A percentile compares a stretch with the other conserved stretches of the same genome.
phyloP scores from a whole-genome alignment of 2,797 vertebrate species.

The Hippopotamyrus pictus region DNA sequence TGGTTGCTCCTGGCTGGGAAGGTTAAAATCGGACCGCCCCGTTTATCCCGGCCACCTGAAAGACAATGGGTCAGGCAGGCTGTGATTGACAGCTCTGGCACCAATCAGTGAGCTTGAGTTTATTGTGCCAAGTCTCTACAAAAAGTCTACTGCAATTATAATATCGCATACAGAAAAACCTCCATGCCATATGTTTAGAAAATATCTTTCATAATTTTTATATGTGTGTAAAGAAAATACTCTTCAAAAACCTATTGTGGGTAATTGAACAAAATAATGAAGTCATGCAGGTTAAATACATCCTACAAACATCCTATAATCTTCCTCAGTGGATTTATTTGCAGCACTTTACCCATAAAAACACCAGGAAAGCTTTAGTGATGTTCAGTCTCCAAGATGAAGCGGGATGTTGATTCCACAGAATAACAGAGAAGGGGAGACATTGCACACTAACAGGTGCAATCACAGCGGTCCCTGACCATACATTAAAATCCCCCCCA shows the following conservation, averaged over 20 bases:
- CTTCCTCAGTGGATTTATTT: neutral
- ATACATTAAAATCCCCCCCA: neutral
- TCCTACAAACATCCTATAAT: neutral
- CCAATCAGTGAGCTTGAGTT: neutral
- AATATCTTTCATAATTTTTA: neutral
- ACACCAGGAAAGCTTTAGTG: neutral
- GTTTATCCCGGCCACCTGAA: slow-evolving; percentile 90
- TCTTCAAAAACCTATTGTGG: neutral
- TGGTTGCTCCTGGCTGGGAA: slow-evolving; percentile 96
- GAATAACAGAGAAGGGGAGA: neutral
- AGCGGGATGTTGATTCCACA: neutral
- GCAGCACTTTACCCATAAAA: neutral
- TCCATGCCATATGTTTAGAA: neutral
- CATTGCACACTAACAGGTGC: neutral
- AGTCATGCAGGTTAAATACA: neutral
- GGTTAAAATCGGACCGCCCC: slow-evolving; percentile 94
- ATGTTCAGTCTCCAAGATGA: neutral
- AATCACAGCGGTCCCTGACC: neutral
- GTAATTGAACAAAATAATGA: neutral
- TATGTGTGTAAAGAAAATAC: neutral
- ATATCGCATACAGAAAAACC: neutral
- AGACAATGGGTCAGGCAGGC: slow-evolving; percentile 10
- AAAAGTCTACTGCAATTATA: neutral
- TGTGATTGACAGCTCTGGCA: neutral
- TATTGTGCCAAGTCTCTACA: neutral